These are phyloP conservation scores for Odontophorus gujanensis DNA, from an alignment of 2,113 vertebrate species.

Conservation along the genomic window DNA sequence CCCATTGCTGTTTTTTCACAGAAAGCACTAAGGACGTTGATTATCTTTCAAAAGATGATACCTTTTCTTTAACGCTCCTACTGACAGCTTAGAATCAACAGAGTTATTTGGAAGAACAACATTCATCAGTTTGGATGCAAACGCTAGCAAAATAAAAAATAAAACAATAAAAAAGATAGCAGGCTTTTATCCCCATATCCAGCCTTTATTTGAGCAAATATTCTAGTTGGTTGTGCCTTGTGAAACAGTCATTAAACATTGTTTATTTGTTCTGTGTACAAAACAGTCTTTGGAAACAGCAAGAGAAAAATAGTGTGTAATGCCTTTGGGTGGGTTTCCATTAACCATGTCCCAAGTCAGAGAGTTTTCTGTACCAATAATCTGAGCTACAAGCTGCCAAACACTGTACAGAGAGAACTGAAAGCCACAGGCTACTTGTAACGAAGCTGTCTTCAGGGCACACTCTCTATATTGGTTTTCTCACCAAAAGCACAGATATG, in stretches of 20 bases:
- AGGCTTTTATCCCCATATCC: not conserved
- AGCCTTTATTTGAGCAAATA: not conserved
- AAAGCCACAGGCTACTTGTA: conserved; percentile 6
- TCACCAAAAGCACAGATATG: not conserved
- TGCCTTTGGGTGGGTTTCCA: conserved; percentile 6
- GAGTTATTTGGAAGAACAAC: not conserved
- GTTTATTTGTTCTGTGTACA: conserved; percentile 1
- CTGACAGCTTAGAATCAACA: not conserved
- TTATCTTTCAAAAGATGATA: not conserved
- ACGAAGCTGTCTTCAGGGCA: not conserved
- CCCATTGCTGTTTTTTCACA: not conserved
- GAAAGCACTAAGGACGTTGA: not conserved
- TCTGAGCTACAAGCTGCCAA: conserved; percentile 2
- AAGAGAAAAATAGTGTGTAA: not conserved
- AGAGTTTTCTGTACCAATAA: conserved; percentile 11
- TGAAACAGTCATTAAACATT: not conserved
- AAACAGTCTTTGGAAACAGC: conserved; percentile 2
- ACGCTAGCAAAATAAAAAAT: no score
- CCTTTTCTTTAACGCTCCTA: not conserved
- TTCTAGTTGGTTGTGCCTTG: not conserved
- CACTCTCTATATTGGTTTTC: fast-evolving
- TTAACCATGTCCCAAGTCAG: not conserved
- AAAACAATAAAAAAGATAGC: not conserved
- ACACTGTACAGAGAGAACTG: not conserved
- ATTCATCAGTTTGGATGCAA: not conserved